phyloP scores from a whole-genome alignment of 2,797 vertebrate species.

The Periparus ater region DNA sequence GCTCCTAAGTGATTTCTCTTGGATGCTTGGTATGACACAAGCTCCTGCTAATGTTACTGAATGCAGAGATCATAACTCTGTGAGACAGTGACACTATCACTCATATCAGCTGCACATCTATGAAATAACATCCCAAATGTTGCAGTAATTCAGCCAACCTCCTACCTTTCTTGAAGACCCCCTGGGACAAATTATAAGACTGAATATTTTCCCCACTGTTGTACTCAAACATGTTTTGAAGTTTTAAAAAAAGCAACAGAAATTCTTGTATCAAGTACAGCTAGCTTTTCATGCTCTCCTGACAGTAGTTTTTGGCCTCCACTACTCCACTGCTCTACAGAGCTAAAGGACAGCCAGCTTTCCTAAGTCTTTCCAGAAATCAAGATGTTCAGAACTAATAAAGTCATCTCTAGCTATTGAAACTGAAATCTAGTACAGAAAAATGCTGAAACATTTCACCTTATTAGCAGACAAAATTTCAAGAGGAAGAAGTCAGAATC shows the following conservation, averaged over 20 bases:
- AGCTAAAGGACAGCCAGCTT: not conserved
- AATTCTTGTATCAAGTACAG: not conserved
- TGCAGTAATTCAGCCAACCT: not conserved
- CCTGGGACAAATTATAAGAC: not conserved
- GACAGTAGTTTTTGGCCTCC: not conserved
- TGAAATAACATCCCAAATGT: not conserved
- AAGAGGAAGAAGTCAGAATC: not conserved
- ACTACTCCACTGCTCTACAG: not conserved
- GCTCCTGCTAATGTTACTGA: not conserved
- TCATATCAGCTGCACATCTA: not conserved
- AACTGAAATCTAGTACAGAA: not conserved
- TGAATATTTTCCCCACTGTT: not conserved
- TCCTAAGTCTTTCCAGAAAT: not conserved
- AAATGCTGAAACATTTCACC: not conserved
- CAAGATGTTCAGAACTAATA: not conserved
- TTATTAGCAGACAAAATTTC: not conserved
- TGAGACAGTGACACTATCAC: not conserved
- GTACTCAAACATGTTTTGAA: not conserved
- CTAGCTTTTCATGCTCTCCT: not conserved
- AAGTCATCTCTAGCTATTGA: not conserved
- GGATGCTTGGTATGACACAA: not conserved
- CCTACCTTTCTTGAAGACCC: not conserved
- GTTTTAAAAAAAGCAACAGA: not conserved
- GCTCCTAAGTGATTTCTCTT: not conserved
- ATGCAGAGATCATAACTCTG: not conserved